Evolutionary conservation across 2,113 vertebrate species (phyloP), one percentile per base, ranked within the genome.

Genomic region (Aptenodytes patagonicus): DNA sequence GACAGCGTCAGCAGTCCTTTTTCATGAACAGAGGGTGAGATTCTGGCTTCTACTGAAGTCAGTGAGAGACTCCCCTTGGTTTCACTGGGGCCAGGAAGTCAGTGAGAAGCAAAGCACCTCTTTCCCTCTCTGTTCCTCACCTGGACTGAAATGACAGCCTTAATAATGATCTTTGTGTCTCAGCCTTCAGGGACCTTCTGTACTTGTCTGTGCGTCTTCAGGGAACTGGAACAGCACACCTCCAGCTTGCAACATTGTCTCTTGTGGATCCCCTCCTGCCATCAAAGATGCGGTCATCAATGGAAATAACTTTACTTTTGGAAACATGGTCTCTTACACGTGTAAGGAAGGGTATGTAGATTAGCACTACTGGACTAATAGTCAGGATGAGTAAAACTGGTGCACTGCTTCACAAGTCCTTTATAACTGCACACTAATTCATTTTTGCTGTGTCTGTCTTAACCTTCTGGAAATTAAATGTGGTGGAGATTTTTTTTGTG

Each of bases 291-390:
- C 99, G 0, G 71, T 97, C 81, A 93, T 97, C 57, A 95, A 54
- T 1, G 99, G 99, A 60, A 97, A 96, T 79, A 99, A 98, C 97
- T 99, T 98, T 66, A 99, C 99, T 60, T 98, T 99, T 94, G 99
- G 99, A 83, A 98, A 95, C 98, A 98, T 80, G 0, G 98, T 99
- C 96, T 98, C 98, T 96, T 99, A 99, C 86, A 97, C 85, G 32
- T 99, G 99, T 98, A 99, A 99, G 97, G 98, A 99, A 98, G 99
- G 99, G 99, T 99, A 98, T 97, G 98, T 98, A 85, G 26, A 57
- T 64, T 66, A 83, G 61, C 25, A 22, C 22, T 75, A 24, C 57
- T 75, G 34, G 17, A 70, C 32, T 70, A 40, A 42, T 32, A 34
- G 13, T 60, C 46, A 52, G 40, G 34, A 79, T 0, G 0, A 66